phyloP scores from a whole-genome alignment of 2,113 vertebrate genomes.

The Glareola pratincola region DNA sequence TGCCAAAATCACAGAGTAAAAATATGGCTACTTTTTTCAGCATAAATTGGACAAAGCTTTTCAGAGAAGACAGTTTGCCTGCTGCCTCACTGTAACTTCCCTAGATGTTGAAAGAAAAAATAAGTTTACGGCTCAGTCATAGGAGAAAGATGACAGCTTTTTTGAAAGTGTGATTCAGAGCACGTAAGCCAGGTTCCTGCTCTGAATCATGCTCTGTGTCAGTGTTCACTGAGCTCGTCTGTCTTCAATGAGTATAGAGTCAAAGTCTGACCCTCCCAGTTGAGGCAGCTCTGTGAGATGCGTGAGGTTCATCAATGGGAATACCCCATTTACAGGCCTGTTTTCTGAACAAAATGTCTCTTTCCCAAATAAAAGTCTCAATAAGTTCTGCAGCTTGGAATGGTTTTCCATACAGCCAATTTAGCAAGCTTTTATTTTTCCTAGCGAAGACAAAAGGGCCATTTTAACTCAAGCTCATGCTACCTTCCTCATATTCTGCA shows the following conservation, averaged over 20 bases:
- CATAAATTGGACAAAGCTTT: not conserved
- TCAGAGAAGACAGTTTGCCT: not conserved
- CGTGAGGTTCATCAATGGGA: not conserved
- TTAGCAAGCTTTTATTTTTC: not conserved
- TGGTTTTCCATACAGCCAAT: not conserved
- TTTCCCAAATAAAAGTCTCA: not conserved
- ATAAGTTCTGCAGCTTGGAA: not conserved
- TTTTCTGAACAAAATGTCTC: not conserved
- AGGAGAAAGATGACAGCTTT: not conserved
- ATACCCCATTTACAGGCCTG: not conserved
- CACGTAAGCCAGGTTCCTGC: not conserved
- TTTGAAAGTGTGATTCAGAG: not conserved
- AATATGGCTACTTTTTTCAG: not conserved
- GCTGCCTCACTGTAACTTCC: not conserved
- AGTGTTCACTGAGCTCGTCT: not conserved
- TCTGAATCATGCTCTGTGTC: not conserved
- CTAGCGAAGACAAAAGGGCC: not conserved
- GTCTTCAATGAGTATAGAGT: not conserved
- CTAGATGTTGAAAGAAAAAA: not conserved
- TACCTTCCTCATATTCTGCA: not conserved
- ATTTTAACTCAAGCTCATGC: not conserved
- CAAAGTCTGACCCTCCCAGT: not conserved
- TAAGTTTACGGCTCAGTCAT: not conserved
- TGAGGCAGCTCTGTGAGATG: not conserved
- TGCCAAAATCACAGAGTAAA: not conserved